Conservation (phyloP, 1,140 invertebrate genomes). For the Polypedilum pembai region DNA sequence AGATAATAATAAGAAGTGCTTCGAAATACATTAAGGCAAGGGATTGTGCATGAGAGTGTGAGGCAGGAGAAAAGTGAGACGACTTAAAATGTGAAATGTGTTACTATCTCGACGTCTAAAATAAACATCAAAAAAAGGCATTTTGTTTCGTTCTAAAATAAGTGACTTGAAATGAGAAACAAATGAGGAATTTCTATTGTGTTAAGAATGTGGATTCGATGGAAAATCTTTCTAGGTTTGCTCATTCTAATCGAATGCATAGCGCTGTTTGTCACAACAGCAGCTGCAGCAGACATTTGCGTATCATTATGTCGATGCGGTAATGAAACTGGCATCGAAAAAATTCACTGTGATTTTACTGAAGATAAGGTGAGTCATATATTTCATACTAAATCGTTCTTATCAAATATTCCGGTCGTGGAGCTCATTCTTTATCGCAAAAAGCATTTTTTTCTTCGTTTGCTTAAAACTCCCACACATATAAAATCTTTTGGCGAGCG, state of each 20-base stretch:
- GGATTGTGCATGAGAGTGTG: neutral
- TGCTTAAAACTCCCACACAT: neutral
- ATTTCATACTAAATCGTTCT: neutral
- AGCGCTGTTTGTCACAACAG: neutral
- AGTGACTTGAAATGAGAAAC: neutral
- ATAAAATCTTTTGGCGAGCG: neutral
- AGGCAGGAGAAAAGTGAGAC: neutral
- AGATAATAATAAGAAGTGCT: neutral
- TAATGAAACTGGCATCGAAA: neutral
- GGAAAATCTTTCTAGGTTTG: neutral
- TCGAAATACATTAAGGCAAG: neutral
- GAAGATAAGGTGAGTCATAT: constrained; percentile 20
- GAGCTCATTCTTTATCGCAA: neutral
- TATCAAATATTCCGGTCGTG: neutral
- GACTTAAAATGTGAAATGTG: constrained; percentile 26
- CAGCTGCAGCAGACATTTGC: neutral
- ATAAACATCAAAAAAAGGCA: constrained; percentile 16
- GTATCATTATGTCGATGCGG: neutral
- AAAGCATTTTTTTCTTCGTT: neutral
- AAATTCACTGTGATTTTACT: constrained; percentile 26
- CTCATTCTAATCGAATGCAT: neutral
- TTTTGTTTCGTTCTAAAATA: neutral
- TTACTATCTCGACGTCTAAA: constrained; percentile 16
- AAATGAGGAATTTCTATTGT: neutral
- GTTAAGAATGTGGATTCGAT: neutral